Percentiles rank a stretch among this genome's conserved stretches.
phyloP scores from a whole-genome alignment of 2,113 vertebrate genomes.

The Amia ocellicauda region DNA sequence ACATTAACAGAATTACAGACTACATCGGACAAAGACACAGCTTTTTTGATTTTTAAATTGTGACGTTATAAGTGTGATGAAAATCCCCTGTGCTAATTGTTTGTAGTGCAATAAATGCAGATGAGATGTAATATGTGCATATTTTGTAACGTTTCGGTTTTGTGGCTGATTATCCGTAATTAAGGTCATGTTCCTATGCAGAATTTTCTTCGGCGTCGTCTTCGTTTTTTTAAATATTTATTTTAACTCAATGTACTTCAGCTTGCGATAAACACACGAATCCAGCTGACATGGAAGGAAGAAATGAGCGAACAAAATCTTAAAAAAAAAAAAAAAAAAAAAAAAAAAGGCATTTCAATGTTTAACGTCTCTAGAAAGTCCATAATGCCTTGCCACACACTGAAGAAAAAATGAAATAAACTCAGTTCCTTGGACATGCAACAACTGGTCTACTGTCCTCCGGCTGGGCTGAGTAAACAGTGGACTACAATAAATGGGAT shows the following conservation, averaged over 20 bases:
- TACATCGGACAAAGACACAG: constrained; percentile 67
- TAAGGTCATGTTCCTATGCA: constrained; percentile 46
- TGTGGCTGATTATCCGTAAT: constrained; percentile 67
- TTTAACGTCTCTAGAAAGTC: constrained; percentile 64
- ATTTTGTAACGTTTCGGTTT: constrained; percentile 69
- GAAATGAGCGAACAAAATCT: constrained; percentile 65
- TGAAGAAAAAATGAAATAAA: constrained; percentile 56
- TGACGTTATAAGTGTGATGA: constrained; percentile 76
- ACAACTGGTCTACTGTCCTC: constrained; percentile 76
- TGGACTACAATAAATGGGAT: constrained; percentile 76
- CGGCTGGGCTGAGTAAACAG: constrained; percentile 65
- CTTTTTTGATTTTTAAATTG: constrained; percentile 62
- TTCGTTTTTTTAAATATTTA: too few relatives aligned
- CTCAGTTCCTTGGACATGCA: constrained; percentile 88
- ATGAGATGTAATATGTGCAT: constrained; percentile 71
- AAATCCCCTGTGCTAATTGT: constrained; percentile 79
- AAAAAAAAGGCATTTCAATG: constrained; percentile 65
- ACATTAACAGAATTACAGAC: constrained; percentile 83
- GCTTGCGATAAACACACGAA: constrained; percentile 66
- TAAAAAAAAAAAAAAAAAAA: too few relatives aligned
- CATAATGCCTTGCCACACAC: constrained; percentile 68
- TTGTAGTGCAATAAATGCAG: constrained; percentile 79
- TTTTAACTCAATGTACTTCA: constrained; percentile 58
- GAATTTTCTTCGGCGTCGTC: constrained; percentile 43
- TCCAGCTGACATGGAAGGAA: constrained; percentile 69